Base-by-base conservation (phyloP, 2,797 vertebrate species). In the Hoplostethus atlanticus region DNA sequence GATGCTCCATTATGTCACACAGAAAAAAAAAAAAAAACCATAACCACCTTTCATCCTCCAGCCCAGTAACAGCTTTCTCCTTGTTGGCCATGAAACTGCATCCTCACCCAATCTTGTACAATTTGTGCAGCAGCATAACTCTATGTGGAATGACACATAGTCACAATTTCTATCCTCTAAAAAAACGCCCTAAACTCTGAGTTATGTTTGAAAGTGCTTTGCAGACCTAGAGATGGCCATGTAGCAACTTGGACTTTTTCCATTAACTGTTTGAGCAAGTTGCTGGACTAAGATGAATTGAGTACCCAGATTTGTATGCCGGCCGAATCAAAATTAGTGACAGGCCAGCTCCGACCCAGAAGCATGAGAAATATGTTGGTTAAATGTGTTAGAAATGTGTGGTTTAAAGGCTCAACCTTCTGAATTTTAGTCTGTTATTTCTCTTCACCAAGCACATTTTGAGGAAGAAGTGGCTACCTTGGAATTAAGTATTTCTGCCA, bases 321-420 rank as follows among this genome's bases (percentile, higher is more conserved):
- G 44, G 10, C 53, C 46, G 25, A 13, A 73, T 62, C 36, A 40
- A 31, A 62, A 57, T 54, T 5, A 25, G 12, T 58, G 55, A 56
- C n/a, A 51, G 16, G 12, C 21, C 30, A 48, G 12, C n/a, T 50
- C 17, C 17, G 3, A 6, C 16, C 47, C 34, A 5, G 4, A 6
- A 34, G 34, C 34, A 34, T 34, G 34, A 34, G 34, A 34, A 34
- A 34, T 34, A 34, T 34, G 34, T 34, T 34, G 34, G 6, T 34
- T 5, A 34, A 34, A 34, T 34, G 6, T 34, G 34, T 34, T 34
- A 34, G 34, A 34, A 34, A 34, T 34, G 6, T 34, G 34, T 34
- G 34, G 34, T 34, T 34, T 34, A 34, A 34, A 34, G 42, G 7
- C 11, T n/a, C 1, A 9, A 48, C 54, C 3, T 60, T 76, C 54